Conservation (phyloP, 2,888 invertebrate species). For the Tenthredo distinguenda region DNA sequence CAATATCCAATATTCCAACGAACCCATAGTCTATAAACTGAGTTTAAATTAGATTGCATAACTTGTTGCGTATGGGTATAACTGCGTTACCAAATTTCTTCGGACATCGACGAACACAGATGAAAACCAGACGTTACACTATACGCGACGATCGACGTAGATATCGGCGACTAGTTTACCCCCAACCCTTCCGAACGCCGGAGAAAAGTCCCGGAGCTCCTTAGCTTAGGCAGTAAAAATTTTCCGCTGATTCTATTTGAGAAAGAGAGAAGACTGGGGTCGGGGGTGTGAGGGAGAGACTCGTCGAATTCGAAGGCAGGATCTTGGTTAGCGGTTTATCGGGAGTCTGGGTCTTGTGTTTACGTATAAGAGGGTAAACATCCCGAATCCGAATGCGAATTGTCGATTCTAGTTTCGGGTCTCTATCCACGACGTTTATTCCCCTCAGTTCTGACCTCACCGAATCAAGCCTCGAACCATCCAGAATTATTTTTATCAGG, state of each 20-base stretch:
- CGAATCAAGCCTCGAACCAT: conserved; percentile 5
- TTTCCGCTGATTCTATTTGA: conserved; percentile 34
- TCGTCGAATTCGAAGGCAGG: background rate
- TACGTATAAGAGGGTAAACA: conserved; percentile 49
- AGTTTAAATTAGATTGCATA: background rate
- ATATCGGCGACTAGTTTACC: background rate
- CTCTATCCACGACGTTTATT: background rate
- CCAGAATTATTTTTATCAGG: conserved; percentile 30
- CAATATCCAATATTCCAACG: background rate
- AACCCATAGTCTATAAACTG: background rate
- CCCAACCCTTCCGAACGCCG: background rate
- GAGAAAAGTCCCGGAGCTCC: background rate
- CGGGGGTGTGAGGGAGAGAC: background rate
- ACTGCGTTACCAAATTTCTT: background rate
- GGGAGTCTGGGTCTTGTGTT: background rate
- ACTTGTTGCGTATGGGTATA: conserved; percentile 12
- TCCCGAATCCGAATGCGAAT: conserved; percentile 40
- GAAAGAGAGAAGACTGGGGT: background rate
- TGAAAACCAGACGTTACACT: background rate
- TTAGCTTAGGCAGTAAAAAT: background rate
- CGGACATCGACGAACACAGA: background rate
- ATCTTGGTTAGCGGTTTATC: conserved; percentile 42
- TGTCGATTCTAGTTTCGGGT: conserved; percentile 13
- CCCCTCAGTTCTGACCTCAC: conserved; percentile 16
- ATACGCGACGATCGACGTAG: background rate